Percentiles rank a stretch among this genome's conserved stretches.
phyloP scores from a whole-genome alignment of 2,113 vertebrate genomes.

The Astur gentilis region DNA sequence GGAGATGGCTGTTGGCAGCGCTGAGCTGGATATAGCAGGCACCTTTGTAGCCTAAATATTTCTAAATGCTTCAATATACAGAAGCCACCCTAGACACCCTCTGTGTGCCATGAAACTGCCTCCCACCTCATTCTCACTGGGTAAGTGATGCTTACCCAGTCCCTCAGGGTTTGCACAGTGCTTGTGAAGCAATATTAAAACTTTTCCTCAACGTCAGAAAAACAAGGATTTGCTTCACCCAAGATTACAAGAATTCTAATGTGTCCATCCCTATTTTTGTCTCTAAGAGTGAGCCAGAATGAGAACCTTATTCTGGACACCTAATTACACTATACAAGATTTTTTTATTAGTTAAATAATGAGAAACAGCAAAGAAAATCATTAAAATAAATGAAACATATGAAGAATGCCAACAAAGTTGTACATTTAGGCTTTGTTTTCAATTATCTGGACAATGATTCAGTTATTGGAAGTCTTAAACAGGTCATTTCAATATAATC shows the following conservation, averaged over 20 bases:
- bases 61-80: background rate
- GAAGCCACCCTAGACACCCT: background rate
- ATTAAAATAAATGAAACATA: background rate
- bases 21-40: background rate
- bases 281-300: background rate
- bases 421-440: background rate
- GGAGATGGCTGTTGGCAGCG: fast-evolving
- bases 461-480: background rate
- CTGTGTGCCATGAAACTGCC: fast-evolving
- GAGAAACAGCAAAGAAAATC: background rate
- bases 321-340: background rate
- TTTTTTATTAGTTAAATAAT: background rate
- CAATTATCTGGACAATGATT: background rate
- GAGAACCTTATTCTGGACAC: background rate
- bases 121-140: background rate
- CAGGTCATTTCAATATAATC: background rate
- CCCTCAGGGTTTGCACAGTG: background rate
- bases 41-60: background rate
- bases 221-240: background rate
- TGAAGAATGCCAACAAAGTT: background rate
- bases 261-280: background rate
- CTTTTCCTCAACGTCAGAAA: background rate
- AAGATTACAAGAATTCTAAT: background rate
- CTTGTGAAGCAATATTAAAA: background rate
- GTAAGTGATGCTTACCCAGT: background rate